Conservation (phyloP, 2,113 vertebrate species). For the Parotia lawesii region DNA sequence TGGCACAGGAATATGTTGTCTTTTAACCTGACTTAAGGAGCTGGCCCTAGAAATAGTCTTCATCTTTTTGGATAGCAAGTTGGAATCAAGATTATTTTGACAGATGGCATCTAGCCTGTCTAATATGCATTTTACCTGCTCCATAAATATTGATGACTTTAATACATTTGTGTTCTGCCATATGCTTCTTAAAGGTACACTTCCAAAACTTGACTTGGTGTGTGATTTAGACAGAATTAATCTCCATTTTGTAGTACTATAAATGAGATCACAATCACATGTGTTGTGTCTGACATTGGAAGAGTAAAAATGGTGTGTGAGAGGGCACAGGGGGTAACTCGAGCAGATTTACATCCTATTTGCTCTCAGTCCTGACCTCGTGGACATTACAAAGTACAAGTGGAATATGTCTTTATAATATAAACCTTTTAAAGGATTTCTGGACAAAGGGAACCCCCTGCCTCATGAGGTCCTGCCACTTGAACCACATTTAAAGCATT, state of each 20-base stretch:
- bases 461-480: background rate
- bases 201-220: slow-evolving; percentile 39
- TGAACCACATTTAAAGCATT: background rate
- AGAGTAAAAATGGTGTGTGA: background rate
- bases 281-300: background rate
- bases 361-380: background rate
- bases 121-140: slow-evolving; percentile 63
- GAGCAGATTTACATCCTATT: background rate
- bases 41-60: slow-evolving; percentile 28
- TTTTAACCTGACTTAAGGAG: slow-evolving; percentile 58
- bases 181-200: slow-evolving; percentile 57
- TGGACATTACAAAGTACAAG: background rate
- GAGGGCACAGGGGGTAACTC: background rate
- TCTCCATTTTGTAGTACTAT: slow-evolving; percentile 37
- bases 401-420: background rate
- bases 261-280: background rate
- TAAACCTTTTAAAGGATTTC: background rate
- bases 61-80: slow-evolving; percentile 30
- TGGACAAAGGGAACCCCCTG: background rate
- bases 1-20: slow-evolving; percentile 33
- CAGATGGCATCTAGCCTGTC: slow-evolving; percentile 56
- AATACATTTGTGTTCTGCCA: slow-evolving; percentile 47
- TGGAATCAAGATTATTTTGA: slow-evolving; percentile 59
- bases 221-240: slow-evolving; percentile 18
- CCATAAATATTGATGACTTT: slow-evolving; percentile 64